These are phyloP conservation scores for Sturnira hondurensis DNA, from an alignment of 2,113 vertebrate genomes.

Conservation along the genomic window DNA sequence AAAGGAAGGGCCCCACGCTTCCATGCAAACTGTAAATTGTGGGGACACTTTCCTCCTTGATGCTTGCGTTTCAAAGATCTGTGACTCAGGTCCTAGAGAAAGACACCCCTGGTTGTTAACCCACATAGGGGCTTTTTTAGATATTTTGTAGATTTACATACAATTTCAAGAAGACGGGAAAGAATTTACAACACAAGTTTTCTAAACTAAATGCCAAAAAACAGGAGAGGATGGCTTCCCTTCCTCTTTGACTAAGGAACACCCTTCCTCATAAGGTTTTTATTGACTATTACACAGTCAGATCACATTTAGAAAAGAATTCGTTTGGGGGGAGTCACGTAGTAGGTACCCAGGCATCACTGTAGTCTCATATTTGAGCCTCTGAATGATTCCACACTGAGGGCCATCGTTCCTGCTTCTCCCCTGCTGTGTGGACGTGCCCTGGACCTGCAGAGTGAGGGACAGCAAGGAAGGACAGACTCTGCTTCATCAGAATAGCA, in stretches of 20 bases:
- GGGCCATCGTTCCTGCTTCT: not conserved
- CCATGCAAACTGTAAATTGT: not conserved
- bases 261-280: too few species aligned
- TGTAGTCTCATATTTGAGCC: not conserved
- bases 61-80: not conserved
- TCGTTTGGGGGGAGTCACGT: not conserved
- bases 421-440: not conserved
- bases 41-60: not conserved
- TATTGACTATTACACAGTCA: too few species aligned
- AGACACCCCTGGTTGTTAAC: not conserved
- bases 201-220: too few species aligned
- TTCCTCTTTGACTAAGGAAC: too few species aligned
- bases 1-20: not conserved
- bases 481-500: not conserved
- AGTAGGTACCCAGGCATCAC: not conserved
- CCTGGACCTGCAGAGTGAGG: not conserved
- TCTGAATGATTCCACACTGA: not conserved
- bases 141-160: not conserved
- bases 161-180: not conserved
- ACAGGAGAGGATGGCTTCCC: too few species aligned
- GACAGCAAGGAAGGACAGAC: not conserved
- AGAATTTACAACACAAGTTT: not conserved
- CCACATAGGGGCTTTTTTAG: not conserved
- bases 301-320: too few species aligned
- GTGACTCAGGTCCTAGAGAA: too few species aligned